Base-by-base conservation (phyloP, 2,113 vertebrate species). In the Canis aureus region DNA sequence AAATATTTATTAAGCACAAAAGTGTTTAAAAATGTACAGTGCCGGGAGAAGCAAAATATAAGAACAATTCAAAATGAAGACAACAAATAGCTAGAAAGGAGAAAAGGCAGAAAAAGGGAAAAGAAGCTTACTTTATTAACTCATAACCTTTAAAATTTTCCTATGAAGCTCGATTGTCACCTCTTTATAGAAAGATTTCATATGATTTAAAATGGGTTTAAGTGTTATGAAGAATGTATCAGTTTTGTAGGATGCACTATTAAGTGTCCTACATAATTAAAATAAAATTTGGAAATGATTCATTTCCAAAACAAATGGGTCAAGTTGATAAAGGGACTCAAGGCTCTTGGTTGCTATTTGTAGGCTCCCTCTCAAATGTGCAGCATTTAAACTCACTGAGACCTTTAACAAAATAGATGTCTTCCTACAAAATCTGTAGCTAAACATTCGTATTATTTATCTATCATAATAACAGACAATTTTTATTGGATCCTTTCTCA, bases 171-270 rank as follows among this genome's bases (percentile, higher is more conserved):
- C 83, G 22, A 93, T 93, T 55, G 60, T 81, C 66, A 90, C 35
- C 13, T 13, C 10, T 94, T 97, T 82, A 74, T 89, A 83, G 82
- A 96, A 97, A 91, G 49, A 87, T 27, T 95, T 96, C 93, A 96
- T 83, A 57, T 96, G 78, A 94, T 62, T 91, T 93, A 81, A 89
- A 97, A 97, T 97, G 96, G 94, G 82, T 79, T 96, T 93, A 97
- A 97, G 96, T 96, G 95, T 93, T 94, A 91, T 95, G 79, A 97
- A 97, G 92, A 97, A 97, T 91, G 84, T 93, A 97, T 97, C 74
- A 96, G 83, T 97, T 96, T 97, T 92, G 11, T 76, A 96, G 93
- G 88, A 94, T 93, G 53, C 73, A 90, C 94, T 95, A 94, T 97
- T 67, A 95, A 97, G 60, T 96, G 66, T 89, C 51, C 93, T 90